phyloP scores from a whole-genome alignment of 2,113 vertebrate genomes.

The Platycercus adscitus region DNA sequence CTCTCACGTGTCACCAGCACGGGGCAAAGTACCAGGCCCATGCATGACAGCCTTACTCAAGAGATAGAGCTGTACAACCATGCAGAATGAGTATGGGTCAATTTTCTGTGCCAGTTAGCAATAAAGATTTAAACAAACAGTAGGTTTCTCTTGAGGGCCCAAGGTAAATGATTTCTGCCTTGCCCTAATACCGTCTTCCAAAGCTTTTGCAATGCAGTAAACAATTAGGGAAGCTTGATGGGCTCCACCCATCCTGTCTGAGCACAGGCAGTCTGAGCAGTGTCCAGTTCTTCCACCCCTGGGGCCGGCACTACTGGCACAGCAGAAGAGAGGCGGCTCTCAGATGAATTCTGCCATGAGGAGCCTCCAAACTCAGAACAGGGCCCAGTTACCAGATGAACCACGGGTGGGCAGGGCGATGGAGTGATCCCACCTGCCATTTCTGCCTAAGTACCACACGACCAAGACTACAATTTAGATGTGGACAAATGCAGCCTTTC shows the following conservation, averaged over 20 bases:
- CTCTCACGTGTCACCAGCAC: neutral
- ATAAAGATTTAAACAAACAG: neutral
- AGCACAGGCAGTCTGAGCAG: neutral
- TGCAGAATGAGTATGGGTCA: accelerated
- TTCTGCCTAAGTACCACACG: neutral
- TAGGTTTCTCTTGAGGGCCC: neutral
- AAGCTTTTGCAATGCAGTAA: neutral
- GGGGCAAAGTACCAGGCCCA: accelerated
- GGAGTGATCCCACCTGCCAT: neutral
- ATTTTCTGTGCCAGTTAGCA: neutral
- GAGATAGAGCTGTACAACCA: neutral
- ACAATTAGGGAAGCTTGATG: neutral
- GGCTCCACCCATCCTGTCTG: neutral
- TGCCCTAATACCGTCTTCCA: neutral
- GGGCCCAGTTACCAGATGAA: neutral
- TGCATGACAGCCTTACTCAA: neutral
- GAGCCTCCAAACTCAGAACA: neutral
- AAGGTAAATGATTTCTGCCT: neutral
- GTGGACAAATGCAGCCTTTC: neutral
- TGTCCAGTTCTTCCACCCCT: neutral
- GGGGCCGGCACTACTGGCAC: neutral
- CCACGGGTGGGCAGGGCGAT: neutral
- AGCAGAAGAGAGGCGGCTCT: neutral
- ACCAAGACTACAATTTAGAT: neutral
- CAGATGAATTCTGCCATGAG: neutral